These are phyloP conservation scores for Tineola bisselliella DNA, from an alignment of 2,888 invertebrate genomes.

Conservation along the genomic window DNA sequence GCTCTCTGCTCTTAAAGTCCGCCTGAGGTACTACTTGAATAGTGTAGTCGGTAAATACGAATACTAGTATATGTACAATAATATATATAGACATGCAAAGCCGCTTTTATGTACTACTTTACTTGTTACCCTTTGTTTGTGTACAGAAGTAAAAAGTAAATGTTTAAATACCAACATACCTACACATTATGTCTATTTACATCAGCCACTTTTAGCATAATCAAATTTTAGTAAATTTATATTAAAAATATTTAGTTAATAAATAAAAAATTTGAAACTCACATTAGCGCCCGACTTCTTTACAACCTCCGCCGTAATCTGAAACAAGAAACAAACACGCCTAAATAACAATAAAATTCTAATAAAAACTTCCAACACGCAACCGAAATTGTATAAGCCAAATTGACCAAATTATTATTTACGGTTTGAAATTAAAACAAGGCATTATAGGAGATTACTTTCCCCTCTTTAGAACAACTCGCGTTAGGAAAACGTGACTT, in stretches of 20 bases:
- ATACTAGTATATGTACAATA: neutral
- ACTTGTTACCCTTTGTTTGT: neutral
- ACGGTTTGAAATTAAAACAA: slow-evolving; percentile 61
- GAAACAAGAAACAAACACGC: slow-evolving; percentile 67
- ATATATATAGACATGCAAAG: neutral
- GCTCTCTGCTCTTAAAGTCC: neutral
- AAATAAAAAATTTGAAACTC: slow-evolving; percentile 61
- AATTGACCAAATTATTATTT: slow-evolving; percentile 68
- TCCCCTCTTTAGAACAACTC: slow-evolving; percentile 45
- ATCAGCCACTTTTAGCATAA: neutral
- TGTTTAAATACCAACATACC: neutral
- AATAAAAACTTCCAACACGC: slow-evolving; percentile 67
- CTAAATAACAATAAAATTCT: slow-evolving; percentile 68
- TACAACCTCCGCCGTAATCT: slow-evolving; percentile 64
- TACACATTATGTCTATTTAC: neutral
- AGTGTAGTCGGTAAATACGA: neutral
- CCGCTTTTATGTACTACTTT: too few species aligned
- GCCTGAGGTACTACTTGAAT: neutral
- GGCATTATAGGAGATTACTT: slow-evolving; percentile 55
- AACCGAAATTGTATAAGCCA: slow-evolving; percentile 59
- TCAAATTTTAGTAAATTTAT: neutral
- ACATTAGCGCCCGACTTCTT: slow-evolving; percentile 64
- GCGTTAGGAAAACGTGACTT: slow-evolving; percentile 33
- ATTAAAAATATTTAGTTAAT: slow-evolving; percentile 27
- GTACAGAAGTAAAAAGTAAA: neutral